Conservation (phyloP, 2,113 vertebrate genomes). For the Regulus satrapa region DNA sequence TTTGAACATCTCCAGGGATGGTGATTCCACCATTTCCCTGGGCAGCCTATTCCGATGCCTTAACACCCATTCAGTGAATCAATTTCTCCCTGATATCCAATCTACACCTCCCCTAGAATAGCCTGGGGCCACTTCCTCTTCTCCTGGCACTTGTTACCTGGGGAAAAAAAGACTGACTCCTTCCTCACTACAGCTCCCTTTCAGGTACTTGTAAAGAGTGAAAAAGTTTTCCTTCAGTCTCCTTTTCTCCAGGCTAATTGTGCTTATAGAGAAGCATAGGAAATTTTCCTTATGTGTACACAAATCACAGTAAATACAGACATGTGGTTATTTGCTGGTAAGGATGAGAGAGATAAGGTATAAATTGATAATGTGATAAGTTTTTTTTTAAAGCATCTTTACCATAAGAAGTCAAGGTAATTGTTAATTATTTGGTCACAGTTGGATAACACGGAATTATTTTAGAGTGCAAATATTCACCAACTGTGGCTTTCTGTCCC, state of each 20-base stretch:
- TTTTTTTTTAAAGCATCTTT: background rate
- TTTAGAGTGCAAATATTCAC: background rate
- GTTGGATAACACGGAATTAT: rapidly evolving
- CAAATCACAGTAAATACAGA: background rate
- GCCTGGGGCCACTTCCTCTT: background rate
- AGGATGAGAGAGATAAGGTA: background rate
- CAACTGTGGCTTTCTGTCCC: background rate
- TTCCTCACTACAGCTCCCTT: background rate
- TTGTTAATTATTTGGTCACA: background rate
- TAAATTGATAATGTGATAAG: background rate
- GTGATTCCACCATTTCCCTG: background rate
- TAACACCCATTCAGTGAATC: background rate
- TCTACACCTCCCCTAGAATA: background rate
- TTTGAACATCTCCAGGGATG: background rate
- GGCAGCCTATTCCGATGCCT: background rate
- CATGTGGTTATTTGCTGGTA: background rate
- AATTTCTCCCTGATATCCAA: background rate
- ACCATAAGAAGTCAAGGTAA: background rate
- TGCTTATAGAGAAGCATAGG: background rate
- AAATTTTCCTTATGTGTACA: background rate
- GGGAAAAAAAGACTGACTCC: background rate
- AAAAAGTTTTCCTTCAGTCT: background rate
- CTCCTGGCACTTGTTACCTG: background rate
- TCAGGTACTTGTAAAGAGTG: background rate
- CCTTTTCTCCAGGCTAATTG: background rate